Percentiles rank a stretch among this genome's conserved stretches.
These are phyloP conservation scores for Nyctereutes procyonoides DNA, from an alignment of 2,113 vertebrate species.

Conservation along the genomic window DNA sequence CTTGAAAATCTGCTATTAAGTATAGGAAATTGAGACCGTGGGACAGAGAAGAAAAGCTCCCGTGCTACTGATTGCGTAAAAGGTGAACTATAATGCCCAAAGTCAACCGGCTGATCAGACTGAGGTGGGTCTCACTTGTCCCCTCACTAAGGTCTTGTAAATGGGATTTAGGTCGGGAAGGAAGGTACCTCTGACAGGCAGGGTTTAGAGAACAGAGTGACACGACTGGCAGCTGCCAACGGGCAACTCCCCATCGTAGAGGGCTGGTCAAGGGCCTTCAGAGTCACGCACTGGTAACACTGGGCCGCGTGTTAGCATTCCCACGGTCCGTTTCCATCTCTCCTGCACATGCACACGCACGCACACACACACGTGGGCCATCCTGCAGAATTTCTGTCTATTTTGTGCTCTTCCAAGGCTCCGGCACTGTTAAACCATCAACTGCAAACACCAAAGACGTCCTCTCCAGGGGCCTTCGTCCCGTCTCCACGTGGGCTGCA, in stretches of 20 bases:
- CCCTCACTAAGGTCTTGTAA: not conserved
- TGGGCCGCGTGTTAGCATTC: not conserved
- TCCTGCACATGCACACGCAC: not conserved
- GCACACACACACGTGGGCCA: not conserved
- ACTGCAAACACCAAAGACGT: not conserved
- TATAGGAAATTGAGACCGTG: not conserved
- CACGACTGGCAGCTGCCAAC: not conserved
- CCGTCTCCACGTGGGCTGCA: not conserved
- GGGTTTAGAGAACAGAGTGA: not conserved
- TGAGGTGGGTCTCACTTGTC: not conserved
- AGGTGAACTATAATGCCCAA: not conserved
- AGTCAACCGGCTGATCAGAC: not conserved
- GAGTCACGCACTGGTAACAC: not conserved
- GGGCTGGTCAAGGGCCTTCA: not conserved
- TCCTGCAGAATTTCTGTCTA: not conserved
- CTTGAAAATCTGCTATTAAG: not conserved
- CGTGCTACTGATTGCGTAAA: not conserved
- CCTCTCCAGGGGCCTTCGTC: not conserved
- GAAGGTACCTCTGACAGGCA: not conserved
- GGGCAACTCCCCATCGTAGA: not conserved
- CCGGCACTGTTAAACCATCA: not conserved
- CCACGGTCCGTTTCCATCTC: not conserved
- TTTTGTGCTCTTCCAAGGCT: not conserved
- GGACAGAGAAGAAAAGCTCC: not conserved
- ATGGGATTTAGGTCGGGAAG: not conserved